Percentiles rank a stretch among this genome's conserved stretches.
These are phyloP conservation scores for Ctenosaura bakeri DNA, from an alignment of 2,797 vertebrate species.

Conservation along the genomic window DNA sequence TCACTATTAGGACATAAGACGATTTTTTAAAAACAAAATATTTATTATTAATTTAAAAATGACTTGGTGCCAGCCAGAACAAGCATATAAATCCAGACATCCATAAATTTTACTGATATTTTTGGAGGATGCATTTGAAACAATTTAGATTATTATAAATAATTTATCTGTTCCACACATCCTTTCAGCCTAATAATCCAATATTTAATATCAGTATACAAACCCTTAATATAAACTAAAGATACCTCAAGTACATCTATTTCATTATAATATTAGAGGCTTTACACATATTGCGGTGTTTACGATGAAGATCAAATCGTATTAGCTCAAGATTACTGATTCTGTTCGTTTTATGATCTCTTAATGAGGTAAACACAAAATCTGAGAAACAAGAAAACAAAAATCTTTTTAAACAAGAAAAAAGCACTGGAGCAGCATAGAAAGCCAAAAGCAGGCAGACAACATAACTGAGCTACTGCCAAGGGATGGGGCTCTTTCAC, in stretches of 20 bases:
- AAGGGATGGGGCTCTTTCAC: background rate
- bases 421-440: background rate
- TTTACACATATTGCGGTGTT: conserved; percentile 13
- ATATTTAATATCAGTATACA: conserved; percentile 27
- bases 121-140: background rate
- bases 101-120: background rate
- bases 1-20: background rate
- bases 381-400: background rate
- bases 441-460: background rate
- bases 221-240: background rate
- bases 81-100: background rate
- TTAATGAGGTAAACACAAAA: background rate
- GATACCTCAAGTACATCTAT: background rate
- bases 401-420: background rate
- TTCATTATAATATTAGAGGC: background rate
- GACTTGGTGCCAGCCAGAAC: background rate
- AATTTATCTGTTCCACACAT: background rate
- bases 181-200: background rate
- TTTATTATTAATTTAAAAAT: background rate
- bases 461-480: background rate
- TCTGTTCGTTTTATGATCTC: background rate
- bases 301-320: conserved; percentile 7
- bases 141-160: conserved; percentile 1
- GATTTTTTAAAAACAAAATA: background rate
- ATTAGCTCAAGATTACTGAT: background rate